phyloP scores from a whole-genome alignment of 2,888 invertebrate species.

The Suillia variegata region DNA sequence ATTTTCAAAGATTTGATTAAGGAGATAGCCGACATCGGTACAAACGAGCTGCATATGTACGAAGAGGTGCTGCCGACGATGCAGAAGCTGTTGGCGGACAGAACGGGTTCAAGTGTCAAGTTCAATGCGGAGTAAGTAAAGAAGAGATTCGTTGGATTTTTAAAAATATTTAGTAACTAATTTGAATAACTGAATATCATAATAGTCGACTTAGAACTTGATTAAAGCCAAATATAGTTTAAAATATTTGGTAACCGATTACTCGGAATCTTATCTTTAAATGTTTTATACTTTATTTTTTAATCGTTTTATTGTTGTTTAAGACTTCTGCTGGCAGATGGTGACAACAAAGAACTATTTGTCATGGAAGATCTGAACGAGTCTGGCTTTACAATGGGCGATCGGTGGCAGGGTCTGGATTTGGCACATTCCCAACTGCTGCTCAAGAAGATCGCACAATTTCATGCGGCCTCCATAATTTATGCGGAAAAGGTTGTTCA shows the following conservation, averaged over 20 bases:
- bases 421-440: slow-evolving; percentile 62
- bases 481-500: slow-evolving; percentile 60
- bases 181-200: too few relatives aligned
- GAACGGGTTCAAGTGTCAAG: slow-evolving; percentile 23
- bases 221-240: too few relatives aligned
- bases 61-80: slow-evolving; percentile 40
- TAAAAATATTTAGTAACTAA: not conserved
- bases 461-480: slow-evolving; percentile 65
- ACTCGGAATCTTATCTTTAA: not conserved
- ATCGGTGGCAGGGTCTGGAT: slow-evolving; percentile 63
- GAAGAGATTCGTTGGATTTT: too few relatives aligned
- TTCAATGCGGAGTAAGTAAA: slow-evolving; percentile 40
- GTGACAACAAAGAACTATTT: slow-evolving; percentile 39
- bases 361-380: slow-evolving; percentile 59
- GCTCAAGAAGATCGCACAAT: slow-evolving; percentile 63
- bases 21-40: slow-evolving; percentile 37
- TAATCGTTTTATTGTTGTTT: too few relatives aligned
- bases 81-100: slow-evolving; percentile 29
- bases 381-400: slow-evolving; percentile 62
- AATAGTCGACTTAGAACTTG: too few relatives aligned
- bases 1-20: slow-evolving; percentile 44
- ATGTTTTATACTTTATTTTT: not conserved
- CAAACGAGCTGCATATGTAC: slow-evolving; percentile 43
- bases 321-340: slow-evolving; percentile 24
- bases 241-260: not conserved